Base-by-base conservation (phyloP, 2,888 invertebrate genomes). In the Microctonus brassicae region DNA sequence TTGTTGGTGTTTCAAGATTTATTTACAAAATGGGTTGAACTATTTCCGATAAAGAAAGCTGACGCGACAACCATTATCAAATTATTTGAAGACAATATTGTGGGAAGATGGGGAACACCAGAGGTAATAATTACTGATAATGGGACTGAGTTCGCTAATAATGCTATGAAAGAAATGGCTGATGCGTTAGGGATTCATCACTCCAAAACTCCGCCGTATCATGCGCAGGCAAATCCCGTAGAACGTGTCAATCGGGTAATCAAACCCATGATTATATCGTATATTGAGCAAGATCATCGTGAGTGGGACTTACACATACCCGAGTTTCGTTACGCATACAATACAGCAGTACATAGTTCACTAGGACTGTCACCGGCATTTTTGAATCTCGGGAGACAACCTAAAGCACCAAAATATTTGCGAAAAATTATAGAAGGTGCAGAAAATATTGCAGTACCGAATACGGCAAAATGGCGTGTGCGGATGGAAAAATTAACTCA, bases 81-180 rank as follows among this genome's bases (percentile, higher is more conserved):
- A 0, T n/a, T 17, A 0, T 9, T 75, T 1, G 68, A 69, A 0
- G 52, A 75, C 7, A 1, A 57, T 5, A 29, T 75, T 3, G 29
- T 69, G 0, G 63, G 7, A 0, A 63, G 70, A 0, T 74, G 70
- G 70, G 69, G 74, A 0, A 22, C 70, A 0, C 73, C 73, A 0
- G 13, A 42, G 11, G 39, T 69, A 0, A n/a, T 69, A 1, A 34
- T 69, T 7, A 69, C 72, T 7, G 72, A 72, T 9, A 74, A 72
- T 24, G 74, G 68, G 0, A 74, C 74, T 2, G 74, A 72, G 57
- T 74, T 74, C 20, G 65, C 17, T 1, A 65, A 65, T 34, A 60
- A 34, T n/a, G 0, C 13, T 2, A 33, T 60, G 34, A 33, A 34
- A 17, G 33, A 17, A 29, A 60, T 60, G 34, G 2, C 60, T 10